Conservation (phyloP, 2,888 invertebrate species). For the Perithous albicinctus region DNA sequence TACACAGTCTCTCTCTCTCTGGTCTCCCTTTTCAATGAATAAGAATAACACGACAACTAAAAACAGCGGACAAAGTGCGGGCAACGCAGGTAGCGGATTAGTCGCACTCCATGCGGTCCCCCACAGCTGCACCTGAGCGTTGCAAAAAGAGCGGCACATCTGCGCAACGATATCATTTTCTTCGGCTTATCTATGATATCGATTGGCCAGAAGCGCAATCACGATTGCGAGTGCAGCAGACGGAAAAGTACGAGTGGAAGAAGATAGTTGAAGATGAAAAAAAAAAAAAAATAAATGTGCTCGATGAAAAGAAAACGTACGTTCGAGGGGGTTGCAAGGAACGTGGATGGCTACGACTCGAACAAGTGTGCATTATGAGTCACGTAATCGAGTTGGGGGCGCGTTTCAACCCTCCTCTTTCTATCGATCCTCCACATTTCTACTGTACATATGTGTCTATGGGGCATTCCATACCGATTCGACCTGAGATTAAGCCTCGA, state of each 20-base stretch:
- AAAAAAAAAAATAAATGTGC: slow-evolving; percentile 37
- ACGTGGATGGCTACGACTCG: slow-evolving; percentile 64
- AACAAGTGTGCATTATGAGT: slow-evolving; percentile 80
- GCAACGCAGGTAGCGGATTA: slow-evolving; percentile 18
- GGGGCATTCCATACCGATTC: too few species aligned
- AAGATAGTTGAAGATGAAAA: slow-evolving; percentile 17
- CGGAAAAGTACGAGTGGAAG: slow-evolving; percentile 37
- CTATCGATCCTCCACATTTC: slow-evolving; percentile 77
- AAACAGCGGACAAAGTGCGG: not conserved
- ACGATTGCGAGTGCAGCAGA: slow-evolving; percentile 54
- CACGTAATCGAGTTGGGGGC: slow-evolving; percentile 78
- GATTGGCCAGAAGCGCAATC: slow-evolving; percentile 45
- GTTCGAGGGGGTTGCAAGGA: slow-evolving; percentile 24
- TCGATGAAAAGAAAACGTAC: slow-evolving; percentile 65
- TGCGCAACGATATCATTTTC: not conserved
- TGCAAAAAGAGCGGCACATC: not conserved
- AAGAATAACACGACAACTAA: not conserved
- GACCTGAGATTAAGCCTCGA: too few species aligned
- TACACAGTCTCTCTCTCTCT: not conserved
- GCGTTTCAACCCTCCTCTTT: slow-evolving; percentile 72
- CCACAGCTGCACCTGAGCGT: slow-evolving; percentile 1
- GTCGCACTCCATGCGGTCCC: slow-evolving; percentile 14
- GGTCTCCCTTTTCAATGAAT: not conserved
- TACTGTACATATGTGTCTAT: slow-evolving; percentile 49
- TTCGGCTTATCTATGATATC: slow-evolving; percentile 36